Evolutionary conservation across 2,113 vertebrate genomes (phyloP).

Genomic region (Crotalus horridus): DNA sequence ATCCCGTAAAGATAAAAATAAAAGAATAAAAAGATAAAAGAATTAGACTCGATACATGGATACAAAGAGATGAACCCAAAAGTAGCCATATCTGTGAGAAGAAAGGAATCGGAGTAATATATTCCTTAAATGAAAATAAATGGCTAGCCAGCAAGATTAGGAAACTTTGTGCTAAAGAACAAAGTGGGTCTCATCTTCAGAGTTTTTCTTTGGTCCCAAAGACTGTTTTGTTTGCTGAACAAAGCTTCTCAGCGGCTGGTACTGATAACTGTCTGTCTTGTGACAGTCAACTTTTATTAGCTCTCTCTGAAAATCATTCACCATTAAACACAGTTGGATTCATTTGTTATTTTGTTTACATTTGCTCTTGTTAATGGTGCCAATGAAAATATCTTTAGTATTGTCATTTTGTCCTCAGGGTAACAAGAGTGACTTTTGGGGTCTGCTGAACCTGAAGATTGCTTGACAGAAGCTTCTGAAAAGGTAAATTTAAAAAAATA

Average conservation of each 20-base stretch:
- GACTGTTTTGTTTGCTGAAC: constrained; percentile 56
- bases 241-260: constrained; percentile 48
- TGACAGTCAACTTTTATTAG: constrained; percentile 67
- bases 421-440: constrained; percentile 83
- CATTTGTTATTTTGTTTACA: constrained; percentile 61
- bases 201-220: constrained; percentile 11
- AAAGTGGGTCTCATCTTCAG: constrained; percentile 6
- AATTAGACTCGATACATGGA: constrained; percentile 55
- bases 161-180: constrained; percentile 55
- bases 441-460: constrained; percentile 85
- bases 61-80: constrained; percentile 56
- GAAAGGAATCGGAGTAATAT: constrained; percentile 64
- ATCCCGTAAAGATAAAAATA: not conserved
- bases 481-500: constrained; percentile 82
- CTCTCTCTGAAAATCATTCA: constrained; percentile 59
- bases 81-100: constrained; percentile 58
- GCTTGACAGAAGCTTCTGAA: constrained; percentile 84
- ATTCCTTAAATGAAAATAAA: constrained; percentile 67
- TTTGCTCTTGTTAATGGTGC: constrained; percentile 58
- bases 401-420: constrained; percentile 77
- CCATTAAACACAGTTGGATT: constrained; percentile 51
- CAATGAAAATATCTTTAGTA: constrained; percentile 55
- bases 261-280: constrained; percentile 57
- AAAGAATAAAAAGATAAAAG: constrained; percentile 45
- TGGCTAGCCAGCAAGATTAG: constrained; percentile 59